Conservation (phyloP, 2,797 vertebrate species). For the Tinamus major region DNA sequence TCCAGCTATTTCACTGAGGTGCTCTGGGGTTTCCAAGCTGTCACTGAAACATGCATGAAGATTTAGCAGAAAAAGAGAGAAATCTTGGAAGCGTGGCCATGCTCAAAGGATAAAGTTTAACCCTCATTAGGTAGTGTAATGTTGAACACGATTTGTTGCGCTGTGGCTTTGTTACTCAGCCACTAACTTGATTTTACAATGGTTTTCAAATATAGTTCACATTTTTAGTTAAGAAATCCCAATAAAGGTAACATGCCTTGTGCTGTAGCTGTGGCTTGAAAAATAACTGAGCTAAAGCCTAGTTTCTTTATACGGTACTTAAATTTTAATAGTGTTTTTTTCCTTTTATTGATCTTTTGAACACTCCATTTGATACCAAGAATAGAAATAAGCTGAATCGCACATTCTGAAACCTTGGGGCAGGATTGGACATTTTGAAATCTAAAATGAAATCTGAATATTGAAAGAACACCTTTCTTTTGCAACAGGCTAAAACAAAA, state of each 20-base stretch:
- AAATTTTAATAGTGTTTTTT: background rate
- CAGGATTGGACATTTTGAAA: background rate
- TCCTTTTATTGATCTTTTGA: slow-evolving; percentile 38
- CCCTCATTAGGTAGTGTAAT: slow-evolving; percentile 23
- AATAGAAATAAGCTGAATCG: slow-evolving; percentile 16
- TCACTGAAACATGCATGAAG: background rate
- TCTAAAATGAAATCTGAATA: background rate
- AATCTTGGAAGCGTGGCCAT: background rate
- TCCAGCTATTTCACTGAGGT: background rate
- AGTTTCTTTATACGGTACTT: slow-evolving; percentile 25
- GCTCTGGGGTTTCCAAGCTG: slow-evolving; percentile 5
- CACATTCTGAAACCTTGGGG: background rate
- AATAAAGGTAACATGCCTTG: slow-evolving; percentile 3
- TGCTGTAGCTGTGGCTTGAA: slow-evolving; percentile 10
- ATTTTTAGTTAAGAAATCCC: slow-evolving; percentile 52
- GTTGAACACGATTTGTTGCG: slow-evolving; percentile 20
- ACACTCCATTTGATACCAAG: background rate
- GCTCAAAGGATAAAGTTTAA: slow-evolving; percentile 31
- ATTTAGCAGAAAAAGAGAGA: background rate
- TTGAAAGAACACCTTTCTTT: background rate
- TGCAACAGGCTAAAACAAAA: background rate
- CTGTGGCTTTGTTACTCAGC: slow-evolving; percentile 21
- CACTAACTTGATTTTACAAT: slow-evolving; percentile 43
- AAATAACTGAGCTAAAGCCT: slow-evolving; percentile 31
- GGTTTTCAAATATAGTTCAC: background rate